Conservation (phyloP, 1,140 invertebrate genomes). For the Diachasma alloeum region DNA sequence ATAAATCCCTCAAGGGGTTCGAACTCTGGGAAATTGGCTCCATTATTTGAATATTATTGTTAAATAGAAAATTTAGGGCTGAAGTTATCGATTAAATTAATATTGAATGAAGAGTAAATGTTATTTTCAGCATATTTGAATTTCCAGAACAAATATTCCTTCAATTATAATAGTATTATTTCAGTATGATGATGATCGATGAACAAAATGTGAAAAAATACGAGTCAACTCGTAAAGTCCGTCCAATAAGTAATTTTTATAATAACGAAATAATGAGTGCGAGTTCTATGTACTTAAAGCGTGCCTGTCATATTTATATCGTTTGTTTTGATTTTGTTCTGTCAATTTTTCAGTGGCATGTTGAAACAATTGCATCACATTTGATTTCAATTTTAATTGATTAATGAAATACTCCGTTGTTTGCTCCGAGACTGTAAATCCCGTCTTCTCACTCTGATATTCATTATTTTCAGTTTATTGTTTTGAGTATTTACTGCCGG, state of each 20-base stretch:
- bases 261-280: background rate
- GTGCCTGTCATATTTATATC: constrained; percentile 1
- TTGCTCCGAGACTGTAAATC: constrained; percentile 11
- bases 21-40: no score
- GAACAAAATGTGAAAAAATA: background rate
- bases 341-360: background rate
- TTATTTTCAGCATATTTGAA: background rate
- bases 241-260: constrained; percentile 23
- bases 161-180: background rate
- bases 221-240: constrained; percentile 20
- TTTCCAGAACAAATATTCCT: background rate
- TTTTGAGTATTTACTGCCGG: background rate
- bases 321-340: background rate
- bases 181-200: background rate
- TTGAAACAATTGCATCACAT: background rate
- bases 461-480: background rate
- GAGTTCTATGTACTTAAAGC: constrained; percentile 12
- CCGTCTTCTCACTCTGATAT: constrained; percentile 8
- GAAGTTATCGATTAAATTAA: no score
- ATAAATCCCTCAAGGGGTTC: no score
- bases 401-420: background rate
- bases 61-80: no score
- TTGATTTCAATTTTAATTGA: background rate
- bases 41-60: no score
- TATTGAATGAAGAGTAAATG: background rate